A percentile compares a stretch with the other conserved stretches of the same genome.
phyloP scores from a whole-genome alignment of 2,113 vertebrate species.

The Prolemur simus region DNA sequence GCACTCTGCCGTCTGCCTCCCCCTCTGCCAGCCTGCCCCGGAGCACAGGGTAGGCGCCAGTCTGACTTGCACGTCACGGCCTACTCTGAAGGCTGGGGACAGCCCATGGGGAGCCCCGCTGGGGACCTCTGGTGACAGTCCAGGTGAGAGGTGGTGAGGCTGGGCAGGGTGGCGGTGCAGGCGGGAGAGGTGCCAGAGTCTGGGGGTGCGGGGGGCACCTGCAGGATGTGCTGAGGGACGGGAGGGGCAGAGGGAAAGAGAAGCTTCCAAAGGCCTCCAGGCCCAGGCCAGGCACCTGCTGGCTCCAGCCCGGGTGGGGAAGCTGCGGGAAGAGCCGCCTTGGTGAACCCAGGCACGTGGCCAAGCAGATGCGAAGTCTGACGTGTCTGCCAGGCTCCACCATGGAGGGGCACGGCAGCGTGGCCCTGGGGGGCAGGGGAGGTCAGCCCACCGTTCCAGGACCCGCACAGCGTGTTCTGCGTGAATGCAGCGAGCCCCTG shows the following conservation, averaged over 20 bases:
- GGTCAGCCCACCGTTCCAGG: neutral
- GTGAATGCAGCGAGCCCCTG: neutral
- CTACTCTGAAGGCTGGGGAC: too few species aligned
- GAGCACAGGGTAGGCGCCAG: too few species aligned
- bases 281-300: neutral
- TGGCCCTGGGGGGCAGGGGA: neutral
- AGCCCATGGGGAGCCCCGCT: neutral
- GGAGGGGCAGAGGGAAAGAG: neutral
- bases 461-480: neutral
- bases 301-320: neutral
- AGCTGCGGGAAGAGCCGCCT: rapidly evolving
- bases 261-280: neutral
- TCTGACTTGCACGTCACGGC: neutral
- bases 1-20: too few species aligned
- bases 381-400: rapidly evolving
- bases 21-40: neutral
- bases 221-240: neutral
- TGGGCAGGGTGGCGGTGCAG: neutral
- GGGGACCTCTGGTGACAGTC: neutral
- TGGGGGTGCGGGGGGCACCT: neutral
- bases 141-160: neutral
- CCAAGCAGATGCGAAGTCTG: neutral
- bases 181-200: neutral
- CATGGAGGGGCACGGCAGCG: rapidly evolving
- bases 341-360: neutral